Conservation (phyloP, 2,797 vertebrate species). For the Echiichthys vipera region DNA sequence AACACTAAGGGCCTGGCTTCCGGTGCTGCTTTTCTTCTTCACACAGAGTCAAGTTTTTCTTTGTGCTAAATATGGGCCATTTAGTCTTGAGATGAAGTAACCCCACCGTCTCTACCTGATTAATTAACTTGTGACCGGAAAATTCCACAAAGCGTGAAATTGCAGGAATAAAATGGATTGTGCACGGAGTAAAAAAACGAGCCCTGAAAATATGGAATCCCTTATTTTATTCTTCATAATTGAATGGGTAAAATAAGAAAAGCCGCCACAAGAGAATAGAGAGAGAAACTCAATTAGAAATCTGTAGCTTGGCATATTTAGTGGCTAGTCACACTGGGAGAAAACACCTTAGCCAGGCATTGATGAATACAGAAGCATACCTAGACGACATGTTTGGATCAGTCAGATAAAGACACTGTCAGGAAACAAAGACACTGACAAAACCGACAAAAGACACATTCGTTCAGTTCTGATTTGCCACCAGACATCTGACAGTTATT, state of each 20-base stretch:
- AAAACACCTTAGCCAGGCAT: slow-evolving; percentile 42
- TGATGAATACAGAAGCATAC: slow-evolving; percentile 55
- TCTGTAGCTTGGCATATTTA: slow-evolving; percentile 21
- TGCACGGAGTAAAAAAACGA: slow-evolving; percentile 11
- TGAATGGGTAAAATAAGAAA: slow-evolving; percentile 56
- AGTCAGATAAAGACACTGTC: slow-evolving; percentile 70
- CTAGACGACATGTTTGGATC: slow-evolving; percentile 69
- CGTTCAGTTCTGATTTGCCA: slow-evolving; percentile 52
- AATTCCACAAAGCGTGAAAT: slow-evolving; percentile 47
- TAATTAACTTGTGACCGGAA: slow-evolving; percentile 58
- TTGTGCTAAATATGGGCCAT: slow-evolving; percentile 61
- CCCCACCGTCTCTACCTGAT: slow-evolving; percentile 44
- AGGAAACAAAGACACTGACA: slow-evolving; percentile 69
- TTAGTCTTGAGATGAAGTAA: slow-evolving; percentile 45
- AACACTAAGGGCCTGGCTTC: slow-evolving; percentile 42
- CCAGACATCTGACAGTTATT: slow-evolving; percentile 76
- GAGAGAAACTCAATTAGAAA: slow-evolving; percentile 37
- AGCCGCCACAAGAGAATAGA: slow-evolving; percentile 17
- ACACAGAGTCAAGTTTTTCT: slow-evolving; percentile 42
- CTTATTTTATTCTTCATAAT: slow-evolving; percentile 53
- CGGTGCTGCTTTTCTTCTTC: slow-evolving; percentile 30
- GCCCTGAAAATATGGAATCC: slow-evolving; percentile 39
- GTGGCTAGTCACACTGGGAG: slow-evolving; percentile 19
- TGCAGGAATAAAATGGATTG: slow-evolving; percentile 39
- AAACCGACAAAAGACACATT: slow-evolving; percentile 71